Base-by-base conservation (phyloP, 2,113 vertebrate genomes). In the Trinectes maculatus region DNA sequence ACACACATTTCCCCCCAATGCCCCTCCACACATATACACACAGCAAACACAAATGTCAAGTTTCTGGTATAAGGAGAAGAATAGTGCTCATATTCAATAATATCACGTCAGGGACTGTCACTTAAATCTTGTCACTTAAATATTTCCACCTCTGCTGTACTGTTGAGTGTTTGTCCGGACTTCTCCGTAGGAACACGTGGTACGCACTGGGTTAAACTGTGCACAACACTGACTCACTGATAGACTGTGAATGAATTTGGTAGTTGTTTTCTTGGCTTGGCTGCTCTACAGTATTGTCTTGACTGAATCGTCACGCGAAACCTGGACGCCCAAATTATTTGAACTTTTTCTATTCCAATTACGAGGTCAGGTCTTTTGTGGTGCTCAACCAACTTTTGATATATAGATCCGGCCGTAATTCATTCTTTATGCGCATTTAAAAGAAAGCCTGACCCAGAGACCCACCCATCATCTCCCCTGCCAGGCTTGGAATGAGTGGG, bases 381-480 rank as follows among this genome's bases (percentile, higher is more conserved):
- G 48, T 40, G 19, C 28, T 54, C 16, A 1, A 43, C 26, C 2
- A 25, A 47, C 29, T 64, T 54, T 56, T 56, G 26, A 71, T 65
- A 70, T 15, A 43, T 7, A 48, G 46, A 56, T 60, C 42, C 49
- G 43, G 54, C 29, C 59, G 61, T 68, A 53, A 68, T 53, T 72
- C 48, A 69, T 74, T 51, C 44, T 64, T 79, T 29, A 71, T 59
- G 58, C 46, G 37, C 40, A 13, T 48, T 71, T 63, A 33, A 43
- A 57, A 69, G 62, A 74, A 74, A 44, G 54, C 69, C 69, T 79
- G 44, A 62, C 34, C 61, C 69, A 48, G 19, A 57, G 18, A 70
- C 82, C 65, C 63, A 83, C 60, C 77, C 79, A 74, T 72, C 22
- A 62, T 53, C 66, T 75, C 54, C 67, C 82, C 74, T 73, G 61